phyloP scores from a whole-genome alignment of 2,888 invertebrate species.

The Ormyrus pomaceus region DNA sequence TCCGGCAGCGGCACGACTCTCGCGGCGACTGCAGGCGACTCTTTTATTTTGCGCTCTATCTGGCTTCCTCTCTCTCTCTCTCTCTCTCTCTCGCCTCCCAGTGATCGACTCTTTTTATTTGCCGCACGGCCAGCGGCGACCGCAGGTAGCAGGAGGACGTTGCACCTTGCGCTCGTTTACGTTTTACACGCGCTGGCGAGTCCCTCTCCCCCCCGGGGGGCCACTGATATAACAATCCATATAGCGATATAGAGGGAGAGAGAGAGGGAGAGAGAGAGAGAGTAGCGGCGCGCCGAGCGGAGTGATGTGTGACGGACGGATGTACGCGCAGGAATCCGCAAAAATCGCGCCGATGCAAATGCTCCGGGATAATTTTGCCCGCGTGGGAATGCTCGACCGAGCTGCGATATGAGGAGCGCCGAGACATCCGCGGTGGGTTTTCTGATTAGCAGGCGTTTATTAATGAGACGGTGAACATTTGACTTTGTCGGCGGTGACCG shows the following conservation, averaged over 20 bases:
- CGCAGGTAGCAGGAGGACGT: slow-evolving; percentile 12
- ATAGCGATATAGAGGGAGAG: not conserved
- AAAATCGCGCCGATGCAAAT: not conserved
- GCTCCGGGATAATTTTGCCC: not conserved
- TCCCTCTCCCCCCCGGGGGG: slow-evolving; percentile 5
- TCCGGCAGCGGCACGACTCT: no score
- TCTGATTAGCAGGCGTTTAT: no score
- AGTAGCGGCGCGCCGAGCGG: no score
- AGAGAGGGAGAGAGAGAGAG: no score
- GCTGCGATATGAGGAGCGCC: no score
- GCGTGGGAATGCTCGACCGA: not conserved
- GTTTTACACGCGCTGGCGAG: slow-evolving; percentile 1
- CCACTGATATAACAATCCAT: slow-evolving; percentile 20
- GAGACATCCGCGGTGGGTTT: no score
- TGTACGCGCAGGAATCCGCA: no score
- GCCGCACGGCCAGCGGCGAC: not conserved
- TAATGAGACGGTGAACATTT: no score
- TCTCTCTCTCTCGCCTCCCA: not conserved
- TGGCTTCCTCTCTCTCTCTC: not conserved
- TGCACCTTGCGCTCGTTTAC: slow-evolving; percentile 17
- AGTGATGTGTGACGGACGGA: no score
- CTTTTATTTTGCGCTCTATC: slow-evolving; percentile 2
- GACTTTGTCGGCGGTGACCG: no score
- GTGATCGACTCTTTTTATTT: not conserved
- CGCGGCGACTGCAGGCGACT: not conserved